Conservation (phyloP, 2,113 vertebrate genomes). For the Calypte anna region DNA sequence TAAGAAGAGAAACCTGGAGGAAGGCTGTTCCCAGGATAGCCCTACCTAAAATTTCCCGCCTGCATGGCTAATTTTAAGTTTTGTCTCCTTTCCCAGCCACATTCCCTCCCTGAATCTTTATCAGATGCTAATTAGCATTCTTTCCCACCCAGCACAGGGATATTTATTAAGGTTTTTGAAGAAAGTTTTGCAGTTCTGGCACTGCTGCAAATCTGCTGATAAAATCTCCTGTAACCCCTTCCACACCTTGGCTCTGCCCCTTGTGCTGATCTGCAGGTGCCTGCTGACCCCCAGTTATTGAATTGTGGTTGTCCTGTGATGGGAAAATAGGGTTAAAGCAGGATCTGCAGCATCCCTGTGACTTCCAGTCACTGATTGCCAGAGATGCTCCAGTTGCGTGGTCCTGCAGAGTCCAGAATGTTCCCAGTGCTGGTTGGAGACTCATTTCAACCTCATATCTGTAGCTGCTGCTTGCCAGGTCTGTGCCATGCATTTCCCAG, state of each 20-base stretch:
- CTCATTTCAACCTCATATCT: fast-evolving
- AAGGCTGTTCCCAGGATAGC: slow-evolving; percentile 46
- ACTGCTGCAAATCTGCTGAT: fast-evolving
- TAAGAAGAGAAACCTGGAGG: slow-evolving; percentile 54
- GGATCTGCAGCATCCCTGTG: neutral
- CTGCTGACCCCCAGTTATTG: neutral
- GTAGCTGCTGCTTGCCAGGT: neutral
- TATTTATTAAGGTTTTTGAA: neutral
- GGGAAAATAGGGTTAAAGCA: neutral
- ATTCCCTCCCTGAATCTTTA: slow-evolving; percentile 26
- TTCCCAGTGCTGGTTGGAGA: neutral
- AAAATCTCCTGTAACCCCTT: neutral
- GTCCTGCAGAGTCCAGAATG: neutral
- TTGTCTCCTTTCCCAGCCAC: slow-evolving; percentile 47
- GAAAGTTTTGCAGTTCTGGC: neutral
- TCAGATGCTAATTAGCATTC: slow-evolving; percentile 48
- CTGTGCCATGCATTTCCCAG: neutral
- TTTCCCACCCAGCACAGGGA: neutral
- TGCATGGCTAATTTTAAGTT: slow-evolving; percentile 9
- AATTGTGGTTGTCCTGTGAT: neutral
- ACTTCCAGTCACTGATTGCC: neutral
- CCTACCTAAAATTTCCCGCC: slow-evolving; percentile 22
- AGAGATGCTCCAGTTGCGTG: neutral
- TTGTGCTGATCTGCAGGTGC: neutral
- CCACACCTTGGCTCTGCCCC: neutral